Conservation (phyloP, 2,888 invertebrate species). For the Dryobotodes eremita region DNA sequence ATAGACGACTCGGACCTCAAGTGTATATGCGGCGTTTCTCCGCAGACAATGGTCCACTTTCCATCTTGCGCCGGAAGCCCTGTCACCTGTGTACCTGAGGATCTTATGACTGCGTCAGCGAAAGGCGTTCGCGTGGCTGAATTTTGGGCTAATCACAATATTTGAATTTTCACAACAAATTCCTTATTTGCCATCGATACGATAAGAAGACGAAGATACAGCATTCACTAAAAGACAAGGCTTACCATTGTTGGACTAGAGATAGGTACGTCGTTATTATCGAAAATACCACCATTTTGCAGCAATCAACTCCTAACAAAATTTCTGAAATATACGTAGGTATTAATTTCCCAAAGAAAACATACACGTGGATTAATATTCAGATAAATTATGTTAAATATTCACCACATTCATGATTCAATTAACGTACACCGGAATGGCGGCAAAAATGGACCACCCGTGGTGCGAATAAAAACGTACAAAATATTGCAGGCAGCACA, state of each 20-base stretch:
- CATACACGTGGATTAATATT: slow-evolving; percentile 29
- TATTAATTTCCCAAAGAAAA: slow-evolving; percentile 37
- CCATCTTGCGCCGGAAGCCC: too few relatives aligned
- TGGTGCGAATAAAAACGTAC: slow-evolving; percentile 63
- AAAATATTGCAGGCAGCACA: slow-evolving; percentile 69
- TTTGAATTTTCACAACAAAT: too few relatives aligned
- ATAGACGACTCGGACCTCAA: too few relatives aligned
- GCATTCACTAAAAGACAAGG: background rate
- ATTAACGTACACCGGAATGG: slow-evolving; percentile 62
- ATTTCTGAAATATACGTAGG: background rate
- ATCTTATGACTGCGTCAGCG: too few relatives aligned
- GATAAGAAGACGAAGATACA: too few relatives aligned
- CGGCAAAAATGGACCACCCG: slow-evolving; percentile 69
- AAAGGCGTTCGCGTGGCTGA: too few relatives aligned
- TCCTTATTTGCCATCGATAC: too few relatives aligned
- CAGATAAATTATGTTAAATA: slow-evolving; percentile 53
- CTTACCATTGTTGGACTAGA: background rate
- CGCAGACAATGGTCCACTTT: too few relatives aligned
- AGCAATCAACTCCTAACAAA: background rate
- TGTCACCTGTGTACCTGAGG: too few relatives aligned
- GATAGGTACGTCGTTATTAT: background rate
- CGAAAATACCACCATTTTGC: background rate
- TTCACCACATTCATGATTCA: slow-evolving; percentile 49
- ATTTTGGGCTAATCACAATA: too few relatives aligned
- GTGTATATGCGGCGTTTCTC: too few relatives aligned